phyloP scores from a whole-genome alignment of 2,113 vertebrate genomes.

The Oxygymnocypris stewartii region DNA sequence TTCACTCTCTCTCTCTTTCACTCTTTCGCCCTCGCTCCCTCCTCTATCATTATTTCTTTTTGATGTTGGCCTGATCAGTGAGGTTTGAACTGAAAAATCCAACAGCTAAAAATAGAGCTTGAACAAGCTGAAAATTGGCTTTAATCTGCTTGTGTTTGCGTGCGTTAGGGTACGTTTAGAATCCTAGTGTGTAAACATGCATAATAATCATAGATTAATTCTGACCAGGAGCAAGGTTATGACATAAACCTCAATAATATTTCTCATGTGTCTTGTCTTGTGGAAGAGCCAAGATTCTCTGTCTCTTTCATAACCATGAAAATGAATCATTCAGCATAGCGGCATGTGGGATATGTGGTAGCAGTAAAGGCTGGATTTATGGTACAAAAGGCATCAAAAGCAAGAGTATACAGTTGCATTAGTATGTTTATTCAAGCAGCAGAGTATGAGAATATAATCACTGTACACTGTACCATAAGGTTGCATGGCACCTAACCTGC shows the following conservation, averaged over 20 bases:
- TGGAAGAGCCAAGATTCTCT: slow-evolving; percentile 27
- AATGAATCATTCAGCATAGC: slow-evolving; percentile 23
- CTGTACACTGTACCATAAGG: not conserved
- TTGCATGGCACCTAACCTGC: not conserved
- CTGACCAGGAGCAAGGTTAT: slow-evolving; percentile 40
- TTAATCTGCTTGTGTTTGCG: slow-evolving; percentile 48
- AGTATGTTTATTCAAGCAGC: not conserved
- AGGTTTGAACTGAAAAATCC: slow-evolving; percentile 47
- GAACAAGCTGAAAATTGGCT: slow-evolving; percentile 52
- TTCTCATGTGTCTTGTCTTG: slow-evolving; percentile 33
- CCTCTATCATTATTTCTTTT: slow-evolving; percentile 39
- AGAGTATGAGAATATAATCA: not conserved
- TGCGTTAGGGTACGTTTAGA: slow-evolving; percentile 39
- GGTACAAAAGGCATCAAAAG: slow-evolving; percentile 4
- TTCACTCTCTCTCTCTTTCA: slow-evolving; percentile 20
- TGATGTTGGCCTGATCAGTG: slow-evolving; percentile 55
- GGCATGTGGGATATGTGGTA: slow-evolving; percentile 7
- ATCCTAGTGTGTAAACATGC: slow-evolving; percentile 53
- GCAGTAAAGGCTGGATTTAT: not conserved
- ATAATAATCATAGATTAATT: slow-evolving; percentile 54
- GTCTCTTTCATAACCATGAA: slow-evolving; percentile 28
- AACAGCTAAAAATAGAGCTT: slow-evolving; percentile 54
- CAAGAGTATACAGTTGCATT: not conserved
- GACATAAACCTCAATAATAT: slow-evolving; percentile 43
- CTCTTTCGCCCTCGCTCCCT: slow-evolving; percentile 11